Percentiles rank a stretch among this genome's conserved stretches.
Evolutionary conservation across 2,113 vertebrate species (phyloP).

Genomic region (Mola mola): DNA sequence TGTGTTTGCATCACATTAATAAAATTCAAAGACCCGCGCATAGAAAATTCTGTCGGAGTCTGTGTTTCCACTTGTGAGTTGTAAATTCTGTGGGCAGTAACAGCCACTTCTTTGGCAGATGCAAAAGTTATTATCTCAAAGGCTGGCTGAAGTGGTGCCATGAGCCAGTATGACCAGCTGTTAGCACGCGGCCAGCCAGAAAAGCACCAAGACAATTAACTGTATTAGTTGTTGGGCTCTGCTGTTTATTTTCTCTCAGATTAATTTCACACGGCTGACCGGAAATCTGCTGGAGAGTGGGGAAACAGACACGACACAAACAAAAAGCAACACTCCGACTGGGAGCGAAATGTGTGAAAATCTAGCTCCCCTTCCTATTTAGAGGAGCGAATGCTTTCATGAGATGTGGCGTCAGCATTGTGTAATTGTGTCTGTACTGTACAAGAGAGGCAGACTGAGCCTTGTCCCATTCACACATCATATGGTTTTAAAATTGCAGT

Average conservation of each 20-base stretch:
- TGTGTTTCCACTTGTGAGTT: constrained; percentile 96
- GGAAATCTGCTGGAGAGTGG: constrained; percentile 62
- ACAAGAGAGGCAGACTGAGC: constrained; percentile 9
- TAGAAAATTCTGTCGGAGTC: constrained; percentile 96
- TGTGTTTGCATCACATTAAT: constrained; percentile 99
- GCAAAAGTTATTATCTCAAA: constrained; percentile 99
- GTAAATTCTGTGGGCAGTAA: constrained; percentile 98
- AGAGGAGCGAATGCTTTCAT: constrained; percentile 27
- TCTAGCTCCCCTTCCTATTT: constrained; percentile 20
- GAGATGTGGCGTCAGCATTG: too few relatives aligned
- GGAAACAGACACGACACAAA: constrained; percentile 54
- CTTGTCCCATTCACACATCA: constrained; percentile 44
- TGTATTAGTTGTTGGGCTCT: constrained; percentile 93
- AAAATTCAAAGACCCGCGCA: constrained; percentile 99
- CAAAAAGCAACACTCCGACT: constrained; percentile 47
- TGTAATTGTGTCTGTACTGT: neutral
- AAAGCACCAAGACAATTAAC: constrained; percentile 92
- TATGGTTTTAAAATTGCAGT: constrained; percentile 22
- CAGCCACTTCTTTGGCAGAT: constrained; percentile 90
- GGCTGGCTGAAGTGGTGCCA: constrained; percentile 91
- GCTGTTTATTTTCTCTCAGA: constrained; percentile 94
- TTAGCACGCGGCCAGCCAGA: constrained; percentile 90
- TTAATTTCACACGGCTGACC: constrained; percentile 90
- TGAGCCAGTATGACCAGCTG: constrained; percentile 96
- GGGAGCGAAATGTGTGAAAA: constrained; percentile 49